Evolutionary conservation across 37 sponge, comb jelly and placozoan genomes (phyloP).

Genomic region (Corticium candelabrum): DNA sequence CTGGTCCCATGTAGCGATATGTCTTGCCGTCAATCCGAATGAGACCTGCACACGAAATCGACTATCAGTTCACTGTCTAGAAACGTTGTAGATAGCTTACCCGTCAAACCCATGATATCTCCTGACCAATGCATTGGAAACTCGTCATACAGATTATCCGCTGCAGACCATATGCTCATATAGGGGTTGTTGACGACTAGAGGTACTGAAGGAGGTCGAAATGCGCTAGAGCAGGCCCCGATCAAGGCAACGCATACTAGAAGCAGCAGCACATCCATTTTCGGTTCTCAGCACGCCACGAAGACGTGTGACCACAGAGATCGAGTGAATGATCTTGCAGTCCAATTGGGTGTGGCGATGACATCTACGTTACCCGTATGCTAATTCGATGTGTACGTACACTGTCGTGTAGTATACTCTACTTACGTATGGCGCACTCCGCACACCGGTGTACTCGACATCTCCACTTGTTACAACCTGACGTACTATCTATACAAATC

Average conservation of each 20-base stretch:
- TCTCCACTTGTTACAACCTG: too few relatives aligned
- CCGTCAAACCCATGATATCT: not conserved
- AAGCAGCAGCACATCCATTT: conserved; percentile 9
- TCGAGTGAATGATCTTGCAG: too few relatives aligned
- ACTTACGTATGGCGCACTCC: too few relatives aligned
- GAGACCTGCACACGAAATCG: not conserved
- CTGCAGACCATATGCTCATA: conserved; percentile 61
- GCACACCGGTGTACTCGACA: too few relatives aligned
- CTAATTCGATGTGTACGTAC: too few relatives aligned
- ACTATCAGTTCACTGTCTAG: not conserved
- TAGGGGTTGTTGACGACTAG: conserved; percentile 66
- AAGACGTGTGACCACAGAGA: too few relatives aligned
- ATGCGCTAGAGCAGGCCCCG: too few relatives aligned
- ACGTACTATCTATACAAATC: too few relatives aligned
- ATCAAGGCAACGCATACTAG: conserved; percentile 30
- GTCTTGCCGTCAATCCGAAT: not conserved
- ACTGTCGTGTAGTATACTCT: too few relatives aligned
- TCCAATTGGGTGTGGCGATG: too few relatives aligned
- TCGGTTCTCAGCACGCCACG: too few relatives aligned
- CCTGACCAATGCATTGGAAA: conserved; percentile 51
- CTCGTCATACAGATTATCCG: conserved; percentile 50
- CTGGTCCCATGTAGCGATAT: not conserved
- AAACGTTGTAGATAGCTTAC: not conserved
- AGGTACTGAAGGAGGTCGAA: conserved; percentile 69
- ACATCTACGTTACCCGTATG: too few relatives aligned